Evolutionary conservation across 1,140 invertebrate genomes (phyloP), one percentile per base, ranked within the genome.

Genomic region (Drusus annulatus): DNA sequence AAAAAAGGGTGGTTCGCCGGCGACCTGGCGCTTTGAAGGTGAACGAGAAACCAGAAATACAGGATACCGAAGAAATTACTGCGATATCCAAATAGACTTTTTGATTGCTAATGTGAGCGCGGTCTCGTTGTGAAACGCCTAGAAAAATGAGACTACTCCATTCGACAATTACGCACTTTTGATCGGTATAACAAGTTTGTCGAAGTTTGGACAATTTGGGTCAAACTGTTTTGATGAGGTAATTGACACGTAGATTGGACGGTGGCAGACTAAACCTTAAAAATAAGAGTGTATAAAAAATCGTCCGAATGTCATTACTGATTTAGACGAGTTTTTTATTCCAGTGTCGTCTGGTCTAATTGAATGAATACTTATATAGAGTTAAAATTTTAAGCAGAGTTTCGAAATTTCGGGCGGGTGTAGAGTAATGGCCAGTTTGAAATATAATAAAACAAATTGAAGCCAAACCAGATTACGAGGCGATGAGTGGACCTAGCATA

Each of bases 1-100:
- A 62, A 63, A 63, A 25, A 15, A 25, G 60, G 60, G 60, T 63
- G 60, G 60, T 63, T 63, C 60, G 25, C 15, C 10, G 5, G 60
- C 60, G 2, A 63, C 60, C 21, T 63, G 60, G 8, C 16, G 25
- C 25, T 63, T 25, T 63, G 23, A 25, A 63, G 19, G 60, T 16
- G 16, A 63, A 23, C 23, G 21, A 15, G 23, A 63, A 23, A 63
- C 60, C 25, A 28, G 60, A 63, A 25, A 63, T 63, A 13, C 60
- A 19, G 60, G 60, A 63, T 25, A 28, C 60, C 21, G 15, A 25
- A 63, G 60, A 28, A 25, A 63, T 25, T 25, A 63, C 21, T 63
- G 21, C 4, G 15, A 21, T 58, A 58, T 19, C 21, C 54, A 58
- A 58, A 58, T 58, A 58, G 17, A 25, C 2, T 63, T 8, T 63